Evolutionary conservation across 2,797 vertebrate genomes (phyloP).

Genomic region (Rhodeus uyekii): DNA sequence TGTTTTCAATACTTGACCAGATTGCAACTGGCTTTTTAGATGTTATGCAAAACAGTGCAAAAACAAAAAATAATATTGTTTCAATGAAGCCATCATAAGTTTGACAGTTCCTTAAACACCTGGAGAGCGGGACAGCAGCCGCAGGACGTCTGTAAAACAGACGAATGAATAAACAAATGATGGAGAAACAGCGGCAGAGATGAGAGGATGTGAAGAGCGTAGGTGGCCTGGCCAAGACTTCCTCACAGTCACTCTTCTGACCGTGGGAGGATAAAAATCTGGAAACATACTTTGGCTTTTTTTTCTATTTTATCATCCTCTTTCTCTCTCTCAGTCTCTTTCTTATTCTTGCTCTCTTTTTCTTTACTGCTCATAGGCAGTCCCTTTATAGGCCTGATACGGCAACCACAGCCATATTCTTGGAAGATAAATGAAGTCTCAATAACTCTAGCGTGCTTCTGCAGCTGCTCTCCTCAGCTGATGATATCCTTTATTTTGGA

Average conservation of each 20-base stretch:
- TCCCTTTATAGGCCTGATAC: constrained; percentile 73
- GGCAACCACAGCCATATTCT: constrained; percentile 79
- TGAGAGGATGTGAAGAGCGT: constrained; percentile 71
- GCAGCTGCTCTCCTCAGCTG: constrained; percentile 64
- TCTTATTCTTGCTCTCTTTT: constrained; percentile 61
- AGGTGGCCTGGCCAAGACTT: constrained; percentile 68
- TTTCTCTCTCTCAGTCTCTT: constrained; percentile 62
- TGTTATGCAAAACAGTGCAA: constrained; percentile 2
- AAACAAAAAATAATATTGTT: neutral
- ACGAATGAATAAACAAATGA: constrained; percentile 50
- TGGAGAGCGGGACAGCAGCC: constrained; percentile 44
- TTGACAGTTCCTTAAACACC: constrained; percentile 48
- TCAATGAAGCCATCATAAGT: constrained; percentile 44
- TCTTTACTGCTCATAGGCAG: constrained; percentile 31
- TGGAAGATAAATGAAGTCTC: constrained; percentile 80
- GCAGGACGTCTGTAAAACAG: constrained; percentile 51
- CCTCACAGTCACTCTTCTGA: constrained; percentile 67
- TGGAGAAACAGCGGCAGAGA: constrained; percentile 62
- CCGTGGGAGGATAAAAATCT: constrained; percentile 76
- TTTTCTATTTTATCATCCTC: constrained; percentile 42
- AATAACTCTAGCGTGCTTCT: constrained; percentile 72
- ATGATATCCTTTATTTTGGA: constrained; percentile 24
- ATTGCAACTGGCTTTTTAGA: neutral
- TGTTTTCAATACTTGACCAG: neutral
- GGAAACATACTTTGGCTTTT: constrained; percentile 74